Base-by-base conservation (phyloP, 64 coral and sea anemone species). In the Orbicella faveolata region DNA sequence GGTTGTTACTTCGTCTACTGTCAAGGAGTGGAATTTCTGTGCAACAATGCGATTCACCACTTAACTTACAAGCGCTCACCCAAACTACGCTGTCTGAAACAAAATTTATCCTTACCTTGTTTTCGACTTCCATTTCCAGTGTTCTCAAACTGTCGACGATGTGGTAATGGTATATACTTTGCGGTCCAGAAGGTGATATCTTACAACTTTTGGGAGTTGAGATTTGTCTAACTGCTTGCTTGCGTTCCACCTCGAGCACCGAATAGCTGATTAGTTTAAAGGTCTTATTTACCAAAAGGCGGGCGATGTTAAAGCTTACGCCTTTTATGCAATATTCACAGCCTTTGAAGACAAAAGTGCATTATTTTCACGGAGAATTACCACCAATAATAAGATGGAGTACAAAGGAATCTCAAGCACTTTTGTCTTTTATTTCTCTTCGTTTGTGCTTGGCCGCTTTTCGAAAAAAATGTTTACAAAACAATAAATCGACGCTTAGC, bases 341-440 rank as follows among this genome's bases (percentile, higher is more conserved):
- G 63, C 63, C 34, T 72, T 41, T 72, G 18, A 84, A 21, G 82
- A 84, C 39, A 69, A 84, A 84, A 52, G 65, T 52, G 63, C 67
- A 70, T 84, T 84, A 70, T 70, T 25, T 84, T 84, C 64, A 84
- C 65, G 82, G 82, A 84, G 82, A 84, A 65, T 65, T 84, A 84
- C 82, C 82, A 84, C 21, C 36, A 70, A 85, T 66, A 85, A 85
- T 85, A 52, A 20, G 63, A 53, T 30, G 36, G 37, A 25, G 23
- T 19, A 85, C 63, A 85, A 83, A 63, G 44, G 67, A 63, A 26
- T 23, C 11, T 48, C 4, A 84, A 34, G 68, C 23, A 44, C 64
- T 52, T 84, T 85, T 83, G 61, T 73, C 9, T 52, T 53, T 11
- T 26, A 10, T 25, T 39, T 78, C 41, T 23, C 36, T 23, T 52